Evolutionary conservation across 2,113 vertebrate genomes (phyloP).

Genomic region (Brachyistius frenatus): DNA sequence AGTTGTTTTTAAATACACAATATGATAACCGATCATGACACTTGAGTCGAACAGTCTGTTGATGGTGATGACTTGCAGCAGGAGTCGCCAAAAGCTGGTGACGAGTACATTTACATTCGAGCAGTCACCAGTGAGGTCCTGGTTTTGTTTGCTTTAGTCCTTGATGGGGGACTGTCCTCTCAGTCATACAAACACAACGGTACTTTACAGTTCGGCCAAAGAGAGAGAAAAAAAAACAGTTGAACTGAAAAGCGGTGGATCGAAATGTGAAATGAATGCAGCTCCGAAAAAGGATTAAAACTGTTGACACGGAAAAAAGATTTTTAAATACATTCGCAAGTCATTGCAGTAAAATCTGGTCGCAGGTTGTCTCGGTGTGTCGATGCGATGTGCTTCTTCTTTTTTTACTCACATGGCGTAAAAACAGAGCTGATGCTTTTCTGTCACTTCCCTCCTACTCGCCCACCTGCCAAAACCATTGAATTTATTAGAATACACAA

Average conservation of each 20-base stretch:
- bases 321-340: slow-evolving; percentile 68
- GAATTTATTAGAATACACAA: slow-evolving; percentile 36
- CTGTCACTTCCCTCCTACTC: slow-evolving; percentile 60
- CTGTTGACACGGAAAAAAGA: slow-evolving; percentile 29
- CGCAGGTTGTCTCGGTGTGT: slow-evolving; percentile 29
- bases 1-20: slow-evolving; percentile 67
- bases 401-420: slow-evolving; percentile 16
- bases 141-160: slow-evolving; percentile 30
- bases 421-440: slow-evolving; percentile 55
- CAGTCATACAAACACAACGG: slow-evolving; percentile 6
- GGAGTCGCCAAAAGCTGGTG: slow-evolving; percentile 57
- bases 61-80: slow-evolving; percentile 68
- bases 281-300: slow-evolving; percentile 45
- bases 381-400: slow-evolving; percentile 4
- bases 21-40: slow-evolving; percentile 45
- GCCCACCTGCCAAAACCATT: slow-evolving; percentile 59
- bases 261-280: slow-evolving; percentile 41
- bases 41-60: slow-evolving; percentile 65
- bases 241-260: slow-evolving; percentile 51
- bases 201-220: slow-evolving; percentile 34
- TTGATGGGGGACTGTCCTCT: slow-evolving; percentile 35
- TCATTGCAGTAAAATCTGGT: slow-evolving; percentile 62
- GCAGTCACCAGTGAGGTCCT: slow-evolving; percentile 51
- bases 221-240: slow-evolving; percentile 20
- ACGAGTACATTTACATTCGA: slow-evolving; percentile 65